Conservation (phyloP, 2,888 invertebrate species). For the Galeruca laticollis region DNA sequence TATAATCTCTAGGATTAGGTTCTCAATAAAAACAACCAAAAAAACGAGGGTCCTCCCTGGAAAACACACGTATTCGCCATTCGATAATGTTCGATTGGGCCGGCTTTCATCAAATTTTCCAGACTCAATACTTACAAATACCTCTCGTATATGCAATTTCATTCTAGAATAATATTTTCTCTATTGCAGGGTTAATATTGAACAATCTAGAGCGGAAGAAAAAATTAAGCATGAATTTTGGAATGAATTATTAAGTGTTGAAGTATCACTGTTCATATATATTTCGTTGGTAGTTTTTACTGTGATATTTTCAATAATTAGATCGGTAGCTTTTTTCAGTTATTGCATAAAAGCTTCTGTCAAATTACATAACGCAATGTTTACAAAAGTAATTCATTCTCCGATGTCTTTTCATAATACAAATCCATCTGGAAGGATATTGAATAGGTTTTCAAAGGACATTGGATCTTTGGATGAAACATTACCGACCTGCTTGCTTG, state of each 20-base stretch:
- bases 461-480: conserved; percentile 70
- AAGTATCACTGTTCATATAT: conserved; percentile 52
- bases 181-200: conserved; percentile 6
- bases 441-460: conserved; percentile 79
- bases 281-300: conserved; percentile 54
- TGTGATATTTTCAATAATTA: conserved; percentile 63
- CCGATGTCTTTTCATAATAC: conserved; percentile 76
- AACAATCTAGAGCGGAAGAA: not conserved
- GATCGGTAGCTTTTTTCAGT: conserved; percentile 68
- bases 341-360: conserved; percentile 68
- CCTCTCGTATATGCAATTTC: not conserved
- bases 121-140: not conserved
- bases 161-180: not conserved
- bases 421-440: conserved; percentile 73
- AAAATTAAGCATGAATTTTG: not conserved
- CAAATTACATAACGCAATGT: conserved; percentile 68
- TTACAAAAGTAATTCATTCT: conserved; percentile 70
- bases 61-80: no score
- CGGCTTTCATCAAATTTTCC: not conserved
- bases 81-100: no score
- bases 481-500: conserved; percentile 66
- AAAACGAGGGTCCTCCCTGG: no score
- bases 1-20: no score
- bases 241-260: not conserved
- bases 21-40: no score